Conservation (phyloP, 2,113 vertebrate species). For the Sturnus vulgaris region DNA sequence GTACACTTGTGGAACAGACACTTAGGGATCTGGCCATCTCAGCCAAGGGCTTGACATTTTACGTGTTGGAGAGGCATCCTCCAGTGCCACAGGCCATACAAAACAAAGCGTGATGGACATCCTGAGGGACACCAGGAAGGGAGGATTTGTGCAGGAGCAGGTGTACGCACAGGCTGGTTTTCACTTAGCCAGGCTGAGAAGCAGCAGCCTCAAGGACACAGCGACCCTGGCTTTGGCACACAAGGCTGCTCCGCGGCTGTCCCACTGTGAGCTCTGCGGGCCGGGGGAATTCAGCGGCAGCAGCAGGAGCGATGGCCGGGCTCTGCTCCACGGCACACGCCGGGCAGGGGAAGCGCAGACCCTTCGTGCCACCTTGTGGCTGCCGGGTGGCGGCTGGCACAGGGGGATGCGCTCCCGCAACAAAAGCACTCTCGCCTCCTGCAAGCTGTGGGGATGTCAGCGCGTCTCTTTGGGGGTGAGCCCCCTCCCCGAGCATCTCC, state of each 20-base stretch:
- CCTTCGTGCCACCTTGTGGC: neutral
- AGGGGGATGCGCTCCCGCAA: neutral
- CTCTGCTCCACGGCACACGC: fast-evolving
- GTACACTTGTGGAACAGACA: fast-evolving
- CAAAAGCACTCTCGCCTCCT: neutral
- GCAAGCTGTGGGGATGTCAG: neutral
- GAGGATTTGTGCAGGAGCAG: neutral
- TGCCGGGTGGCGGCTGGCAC: neutral
- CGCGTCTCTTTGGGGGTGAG: neutral
- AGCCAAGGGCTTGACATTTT: neutral
- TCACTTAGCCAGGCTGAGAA: neutral
- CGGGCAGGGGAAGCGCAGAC: neutral
- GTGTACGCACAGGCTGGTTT: fast-evolving
- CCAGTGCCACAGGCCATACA: fast-evolving
- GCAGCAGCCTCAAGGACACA: neutral
- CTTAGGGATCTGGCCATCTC: neutral
- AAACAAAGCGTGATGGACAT: neutral
- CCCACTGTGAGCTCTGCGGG: neutral
- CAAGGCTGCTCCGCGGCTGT: fast-evolving
- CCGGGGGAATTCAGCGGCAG: fast-evolving
- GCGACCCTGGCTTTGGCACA: neutral
- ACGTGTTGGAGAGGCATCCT: neutral
- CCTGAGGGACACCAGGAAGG: neutral
- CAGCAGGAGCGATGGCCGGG: neutral
- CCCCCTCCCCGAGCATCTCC: neutral